Base-by-base conservation (phyloP, 2,888 invertebrate species). In the Acrobasis repandana region DNA sequence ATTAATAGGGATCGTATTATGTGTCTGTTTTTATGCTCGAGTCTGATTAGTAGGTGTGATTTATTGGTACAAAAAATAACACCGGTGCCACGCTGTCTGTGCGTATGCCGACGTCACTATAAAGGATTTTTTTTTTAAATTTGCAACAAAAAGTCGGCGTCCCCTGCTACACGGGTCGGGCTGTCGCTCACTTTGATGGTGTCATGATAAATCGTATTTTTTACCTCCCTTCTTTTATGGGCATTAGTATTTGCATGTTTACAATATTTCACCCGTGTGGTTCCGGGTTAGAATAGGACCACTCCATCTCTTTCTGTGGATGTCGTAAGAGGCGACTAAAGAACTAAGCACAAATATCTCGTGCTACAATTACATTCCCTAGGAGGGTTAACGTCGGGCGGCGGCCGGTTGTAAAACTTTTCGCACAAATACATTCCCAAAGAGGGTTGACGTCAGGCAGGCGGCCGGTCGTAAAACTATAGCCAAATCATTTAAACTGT, bases 51-150 rank as follows among this genome's bases (percentile, higher is more conserved):
- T 74, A 69, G 69, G 65, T 70, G 68, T 78, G 76, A 84, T 83
- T 82, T 84, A 82, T 83, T 71, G 66, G 65, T 63, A 73, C 82
- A 82, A 85, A 85, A 84, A 77, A 76, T 80, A 86, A 86, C 78
- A 68, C 57, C 70, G 88, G 86, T 85, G 90, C 89, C 90, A 80
- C 75, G 78, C 81, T 82, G 90, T 90, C 90, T 90, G 80, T 70
- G 66, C 68, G 64, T n/a, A 10, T 66, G 73, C 74, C 71, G 74
- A 73, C 70, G 78, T 75, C 69, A 74, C 79, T 78, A 80, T 82
- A 80, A 79, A 79, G 71, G 65, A n/a, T n/a, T 65, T 68, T 72
- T 73, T 79, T 80, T 82, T 80, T 84, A 80, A 76, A 69, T 65
- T 65, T 62, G 51, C 62, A 60, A 68, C 73, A 82, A 86, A 88